These are phyloP conservation scores for Cerastis rubricosa DNA, from an alignment of 2,888 invertebrate genomes.

Conservation along the genomic window DNA sequence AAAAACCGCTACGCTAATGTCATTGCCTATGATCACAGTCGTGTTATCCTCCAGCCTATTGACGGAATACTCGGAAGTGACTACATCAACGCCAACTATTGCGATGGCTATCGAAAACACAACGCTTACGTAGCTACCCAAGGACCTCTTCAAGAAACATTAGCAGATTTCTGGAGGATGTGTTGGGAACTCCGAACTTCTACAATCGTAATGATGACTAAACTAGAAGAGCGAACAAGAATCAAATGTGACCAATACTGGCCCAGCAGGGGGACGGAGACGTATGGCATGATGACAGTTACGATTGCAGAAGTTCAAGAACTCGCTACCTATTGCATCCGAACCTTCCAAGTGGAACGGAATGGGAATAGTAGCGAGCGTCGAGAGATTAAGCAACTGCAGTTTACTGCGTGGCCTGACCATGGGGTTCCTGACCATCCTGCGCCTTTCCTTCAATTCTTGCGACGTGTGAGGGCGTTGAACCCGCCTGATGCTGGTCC, in stretches of 20 bases:
- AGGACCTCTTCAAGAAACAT: slow-evolving; percentile 99
- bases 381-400: slow-evolving; percentile 98
- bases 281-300: slow-evolving; percentile 98
- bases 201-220: slow-evolving; percentile 99
- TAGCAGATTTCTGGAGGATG: slow-evolving; percentile 99
- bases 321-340: slow-evolving; percentile 99
- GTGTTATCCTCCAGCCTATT: slow-evolving; percentile 97
- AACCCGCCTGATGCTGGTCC: slow-evolving; percentile 98
- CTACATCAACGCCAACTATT: slow-evolving; percentile 99
- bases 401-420: slow-evolving; percentile 99
- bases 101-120: slow-evolving; percentile 99
- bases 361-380: slow-evolving; percentile 94
- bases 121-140: slow-evolving; percentile 99
- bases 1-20: slow-evolving; percentile 99
- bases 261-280: slow-evolving; percentile 98
- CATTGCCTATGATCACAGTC: slow-evolving; percentile 99
- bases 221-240: slow-evolving; percentile 98
- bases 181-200: slow-evolving; percentile 99
- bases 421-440: slow-evolving; percentile 99
- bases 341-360: slow-evolving; percentile 97
- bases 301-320: slow-evolving; percentile 98
- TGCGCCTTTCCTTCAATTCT: slow-evolving; percentile 99
- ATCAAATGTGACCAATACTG: slow-evolving; percentile 99
- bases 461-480: slow-evolving; percentile 97
- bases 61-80: slow-evolving; percentile 98